Evolutionary conservation across 1,140 invertebrate genomes (phyloP).

Genomic region (Coptotermes formosanus): DNA sequence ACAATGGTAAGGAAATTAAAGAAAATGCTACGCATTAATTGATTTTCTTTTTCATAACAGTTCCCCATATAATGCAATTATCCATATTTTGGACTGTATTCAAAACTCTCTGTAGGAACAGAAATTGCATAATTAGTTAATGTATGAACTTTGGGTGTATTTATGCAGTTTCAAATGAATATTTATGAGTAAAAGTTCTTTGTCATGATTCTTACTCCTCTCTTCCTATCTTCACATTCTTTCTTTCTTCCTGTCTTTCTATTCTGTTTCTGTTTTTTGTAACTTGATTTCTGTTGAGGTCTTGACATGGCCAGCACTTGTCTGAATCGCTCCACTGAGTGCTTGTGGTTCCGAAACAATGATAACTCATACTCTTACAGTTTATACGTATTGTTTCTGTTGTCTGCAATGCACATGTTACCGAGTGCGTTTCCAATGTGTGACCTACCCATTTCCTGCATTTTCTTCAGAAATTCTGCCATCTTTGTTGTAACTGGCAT

Average conservation of each 20-base stretch:
- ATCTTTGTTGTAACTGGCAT: background rate
- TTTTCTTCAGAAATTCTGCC: constrained; percentile 10
- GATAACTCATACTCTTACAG: background rate
- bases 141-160: background rate
- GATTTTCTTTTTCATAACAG: too few species aligned
- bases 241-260: background rate
- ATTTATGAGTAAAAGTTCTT: background rate
- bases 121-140: too few species aligned
- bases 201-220: constrained; percentile 4
- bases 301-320: constrained; percentile 6
- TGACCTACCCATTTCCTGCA: constrained; percentile 10
- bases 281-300: background rate
- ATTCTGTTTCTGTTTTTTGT: background rate
- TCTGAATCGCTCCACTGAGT: constrained; percentile 4
- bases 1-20: too few species aligned
- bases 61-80: too few species aligned
- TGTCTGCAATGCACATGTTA: constrained; percentile 33
- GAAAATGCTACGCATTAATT: too few species aligned
- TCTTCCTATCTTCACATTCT: background rate
- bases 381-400: constrained; percentile 4
- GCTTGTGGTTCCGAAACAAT: background rate
- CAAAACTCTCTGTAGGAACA: too few species aligned
- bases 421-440: constrained; percentile 35
- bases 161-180: background rate
- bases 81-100: too few species aligned